Percentiles rank a stretch among this genome's conserved stretches.
Conservation (phyloP, 2,888 invertebrate species). For the Lamellibrachia columna region DNA sequence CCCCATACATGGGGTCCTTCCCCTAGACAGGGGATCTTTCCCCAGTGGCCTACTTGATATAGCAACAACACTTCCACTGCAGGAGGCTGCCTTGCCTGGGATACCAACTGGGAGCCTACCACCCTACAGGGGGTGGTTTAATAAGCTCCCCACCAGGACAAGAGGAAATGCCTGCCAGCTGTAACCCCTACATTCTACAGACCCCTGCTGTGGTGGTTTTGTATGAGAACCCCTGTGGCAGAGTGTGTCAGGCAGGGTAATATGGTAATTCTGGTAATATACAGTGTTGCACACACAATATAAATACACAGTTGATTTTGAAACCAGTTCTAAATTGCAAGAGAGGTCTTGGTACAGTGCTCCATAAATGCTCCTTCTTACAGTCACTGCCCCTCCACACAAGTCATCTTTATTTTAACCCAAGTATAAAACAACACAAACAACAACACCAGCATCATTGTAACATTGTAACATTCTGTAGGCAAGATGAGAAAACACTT, state of each 20-base stretch:
- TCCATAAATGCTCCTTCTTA: not conserved
- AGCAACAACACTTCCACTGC: not conserved
- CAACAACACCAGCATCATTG: not conserved
- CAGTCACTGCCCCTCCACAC: not conserved
- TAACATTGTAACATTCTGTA: not conserved
- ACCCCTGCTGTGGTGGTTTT: not conserved
- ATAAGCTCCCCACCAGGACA: not conserved
- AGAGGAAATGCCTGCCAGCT: slow-evolving; percentile 12
- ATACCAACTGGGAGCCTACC: not conserved
- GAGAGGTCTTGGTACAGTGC: too few relatives aligned
- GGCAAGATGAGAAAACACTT: not conserved
- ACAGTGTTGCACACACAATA: not conserved
- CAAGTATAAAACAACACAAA: not conserved
- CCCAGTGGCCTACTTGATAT: not conserved
- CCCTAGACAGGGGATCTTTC: not conserved
- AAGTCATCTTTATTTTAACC: not conserved
- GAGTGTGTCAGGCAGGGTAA: not conserved
- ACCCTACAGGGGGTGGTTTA: not conserved
- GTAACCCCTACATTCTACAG: not conserved
- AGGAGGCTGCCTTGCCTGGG: not conserved
- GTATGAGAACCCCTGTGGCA: not conserved
- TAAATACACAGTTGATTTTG: too few relatives aligned
- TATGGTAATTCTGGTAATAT: not conserved
- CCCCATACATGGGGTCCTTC: not conserved
- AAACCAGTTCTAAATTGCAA: too few relatives aligned